phyloP scores from a whole-genome alignment of 53 echinoderm and acorn worm species.

The Stichopus horrens region DNA sequence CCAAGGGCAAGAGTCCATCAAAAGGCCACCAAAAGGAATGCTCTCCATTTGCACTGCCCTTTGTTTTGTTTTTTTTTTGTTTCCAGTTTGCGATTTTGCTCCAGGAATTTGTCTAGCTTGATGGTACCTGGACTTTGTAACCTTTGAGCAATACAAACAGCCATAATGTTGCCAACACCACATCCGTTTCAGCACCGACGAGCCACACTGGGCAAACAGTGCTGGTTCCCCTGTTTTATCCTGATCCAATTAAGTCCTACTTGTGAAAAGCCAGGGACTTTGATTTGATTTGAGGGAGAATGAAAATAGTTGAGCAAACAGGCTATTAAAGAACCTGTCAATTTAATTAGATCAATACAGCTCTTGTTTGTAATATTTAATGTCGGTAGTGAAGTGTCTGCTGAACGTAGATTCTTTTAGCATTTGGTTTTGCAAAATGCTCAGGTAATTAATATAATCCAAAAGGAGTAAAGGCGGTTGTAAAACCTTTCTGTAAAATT shows the following conservation, averaged over 20 bases:
- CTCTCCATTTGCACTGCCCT: too few species aligned
- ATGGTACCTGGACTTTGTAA: background rate
- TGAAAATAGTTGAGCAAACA: background rate
- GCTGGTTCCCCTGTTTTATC: background rate
- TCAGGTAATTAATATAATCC: too few species aligned
- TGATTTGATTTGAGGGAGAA: background rate
- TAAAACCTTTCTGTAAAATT: too few species aligned
- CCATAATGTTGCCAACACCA: slow-evolving; percentile 4
- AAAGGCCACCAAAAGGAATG: too few species aligned
- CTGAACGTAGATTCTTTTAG: too few species aligned
- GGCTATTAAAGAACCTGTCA: background rate
- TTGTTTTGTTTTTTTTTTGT: too few species aligned
- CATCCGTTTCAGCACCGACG: background rate
- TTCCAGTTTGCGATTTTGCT: too few species aligned
- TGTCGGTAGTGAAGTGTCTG: too few species aligned
- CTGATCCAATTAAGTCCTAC: background rate
- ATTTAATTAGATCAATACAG: background rate
- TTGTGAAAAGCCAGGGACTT: background rate
- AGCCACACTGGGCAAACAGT: background rate
- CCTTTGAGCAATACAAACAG: slow-evolving; percentile 10
- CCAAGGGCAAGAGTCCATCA: too few species aligned
- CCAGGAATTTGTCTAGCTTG: background rate
- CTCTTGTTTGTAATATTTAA: background rate
- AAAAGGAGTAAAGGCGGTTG: too few species aligned
- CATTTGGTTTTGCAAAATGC: too few species aligned